A percentile compares a stretch with the other conserved stretches of the same genome.
phyloP scores from a whole-genome alignment of 2,797 vertebrate species.

The Takifugu ocellatus region DNA sequence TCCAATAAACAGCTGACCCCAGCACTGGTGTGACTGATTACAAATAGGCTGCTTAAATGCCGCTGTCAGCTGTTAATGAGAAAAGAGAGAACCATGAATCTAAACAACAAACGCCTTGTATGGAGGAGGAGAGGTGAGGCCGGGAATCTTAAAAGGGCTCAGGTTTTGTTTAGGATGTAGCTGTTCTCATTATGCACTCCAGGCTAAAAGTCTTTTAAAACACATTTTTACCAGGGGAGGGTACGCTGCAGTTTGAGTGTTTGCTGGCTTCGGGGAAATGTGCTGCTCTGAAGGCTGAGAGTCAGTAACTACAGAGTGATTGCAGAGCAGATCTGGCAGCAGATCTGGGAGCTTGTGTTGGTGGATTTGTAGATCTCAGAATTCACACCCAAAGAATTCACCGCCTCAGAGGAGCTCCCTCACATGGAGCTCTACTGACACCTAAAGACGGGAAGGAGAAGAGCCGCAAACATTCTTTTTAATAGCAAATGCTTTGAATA shows the following conservation, averaged over 20 bases:
- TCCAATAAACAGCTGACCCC: constrained; percentile 1
- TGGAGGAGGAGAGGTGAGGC: background rate
- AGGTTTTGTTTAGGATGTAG: background rate
- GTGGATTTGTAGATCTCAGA: background rate
- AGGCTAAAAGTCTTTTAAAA: no score
- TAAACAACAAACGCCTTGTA: background rate
- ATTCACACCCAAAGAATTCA: background rate
- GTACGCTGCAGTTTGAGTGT: no score
- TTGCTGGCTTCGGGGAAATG: no score
- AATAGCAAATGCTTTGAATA: no score
- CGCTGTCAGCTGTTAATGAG: background rate
- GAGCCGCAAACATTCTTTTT: no score
- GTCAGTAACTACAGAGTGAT: background rate
- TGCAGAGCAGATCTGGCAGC: background rate
- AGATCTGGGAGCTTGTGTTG: background rate
- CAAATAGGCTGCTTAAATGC: constrained; percentile 1
- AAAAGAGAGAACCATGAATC: background rate
- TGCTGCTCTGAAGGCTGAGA: no score
- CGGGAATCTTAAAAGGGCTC: background rate
- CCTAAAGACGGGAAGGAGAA: background rate
- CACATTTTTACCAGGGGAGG: no score
- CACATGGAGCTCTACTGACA: background rate
- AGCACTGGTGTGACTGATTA: background rate
- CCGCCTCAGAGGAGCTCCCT: background rate
- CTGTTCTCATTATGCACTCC: no score